Conservation (phyloP, 2,797 vertebrate genomes). For the Spinibarbus caldwelli region DNA sequence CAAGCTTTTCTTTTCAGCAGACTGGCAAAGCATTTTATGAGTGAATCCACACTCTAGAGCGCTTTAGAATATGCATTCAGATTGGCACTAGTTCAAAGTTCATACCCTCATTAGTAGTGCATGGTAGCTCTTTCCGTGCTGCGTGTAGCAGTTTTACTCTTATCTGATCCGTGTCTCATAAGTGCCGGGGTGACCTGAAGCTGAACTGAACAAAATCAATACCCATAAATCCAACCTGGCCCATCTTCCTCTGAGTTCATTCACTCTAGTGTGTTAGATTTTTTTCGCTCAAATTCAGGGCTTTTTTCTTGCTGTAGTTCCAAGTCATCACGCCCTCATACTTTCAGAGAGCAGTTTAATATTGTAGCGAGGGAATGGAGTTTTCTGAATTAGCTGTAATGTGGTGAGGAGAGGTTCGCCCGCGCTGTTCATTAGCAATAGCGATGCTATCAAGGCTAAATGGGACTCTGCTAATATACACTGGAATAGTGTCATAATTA, state of each 20-base stretch:
- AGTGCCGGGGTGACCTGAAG: slow-evolving; percentile 58
- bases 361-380: slow-evolving; percentile 37
- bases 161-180: slow-evolving; percentile 46
- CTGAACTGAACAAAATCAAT: slow-evolving; percentile 67
- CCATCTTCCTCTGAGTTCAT: slow-evolving; percentile 47
- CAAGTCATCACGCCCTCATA: background rate
- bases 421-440: slow-evolving; percentile 68
- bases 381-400: slow-evolving; percentile 56
- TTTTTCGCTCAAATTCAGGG: background rate
- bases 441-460: slow-evolving; percentile 70
- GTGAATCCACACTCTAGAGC: background rate
- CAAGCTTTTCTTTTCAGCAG: background rate
- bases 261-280: slow-evolving; percentile 45
- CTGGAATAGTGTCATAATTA: slow-evolving; percentile 69
- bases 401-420: slow-evolving; percentile 59
- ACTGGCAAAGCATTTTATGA: background rate
- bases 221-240: slow-evolving; percentile 52
- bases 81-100: background rate
- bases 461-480: slow-evolving; percentile 66
- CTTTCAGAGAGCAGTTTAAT: slow-evolving; percentile 20
- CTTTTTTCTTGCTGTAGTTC: background rate
- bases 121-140: slow-evolving; percentile 9
- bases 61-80: background rate
- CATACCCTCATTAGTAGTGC: slow-evolving; percentile 4
- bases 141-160: slow-evolving; percentile 48